These are phyloP conservation scores for Clunio marinus DNA, from an alignment of 2,888 invertebrate genomes.

Conservation along the genomic window DNA sequence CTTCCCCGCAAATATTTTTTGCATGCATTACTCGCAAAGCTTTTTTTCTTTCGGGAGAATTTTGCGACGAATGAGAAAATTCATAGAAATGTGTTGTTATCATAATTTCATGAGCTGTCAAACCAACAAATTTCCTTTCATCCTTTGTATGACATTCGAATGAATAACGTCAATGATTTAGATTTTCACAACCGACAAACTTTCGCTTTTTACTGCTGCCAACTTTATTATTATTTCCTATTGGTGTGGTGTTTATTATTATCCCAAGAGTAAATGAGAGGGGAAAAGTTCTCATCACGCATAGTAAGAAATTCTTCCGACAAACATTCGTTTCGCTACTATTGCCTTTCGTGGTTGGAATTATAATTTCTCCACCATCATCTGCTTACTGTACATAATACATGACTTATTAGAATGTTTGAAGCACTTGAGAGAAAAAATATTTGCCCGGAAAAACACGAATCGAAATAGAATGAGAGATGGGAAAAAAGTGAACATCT, in stretches of 20 bases:
- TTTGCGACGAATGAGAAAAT: too few relatives aligned
- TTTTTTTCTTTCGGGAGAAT: not conserved
- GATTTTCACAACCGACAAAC: not conserved
- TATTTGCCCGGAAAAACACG: not conserved
- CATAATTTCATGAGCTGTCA: slow-evolving; percentile 38
- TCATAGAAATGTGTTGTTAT: slow-evolving; percentile 17
- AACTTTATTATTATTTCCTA: not conserved
- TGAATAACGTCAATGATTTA: not conserved
- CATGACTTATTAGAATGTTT: not conserved
- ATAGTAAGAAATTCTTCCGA: too few relatives aligned
- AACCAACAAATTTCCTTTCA: not conserved
- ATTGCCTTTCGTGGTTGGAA: slow-evolving; percentile 15
- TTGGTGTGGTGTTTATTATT: too few relatives aligned
- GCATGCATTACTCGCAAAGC: not conserved
- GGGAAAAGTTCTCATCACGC: too few relatives aligned
- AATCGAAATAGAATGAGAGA: too few relatives aligned
- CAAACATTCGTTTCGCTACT: slow-evolving; percentile 3
- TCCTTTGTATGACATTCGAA: not conserved
- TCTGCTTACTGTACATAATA: not conserved
- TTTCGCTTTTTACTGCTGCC: not conserved
- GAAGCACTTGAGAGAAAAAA: not conserved
- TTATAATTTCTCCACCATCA: not conserved
- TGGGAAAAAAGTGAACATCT: not conserved
- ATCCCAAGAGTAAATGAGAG: not conserved
- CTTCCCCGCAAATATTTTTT: not conserved